These are phyloP conservation scores for Heliconius erato DNA, from an alignment of 2,888 invertebrate genomes.

Conservation along the genomic window DNA sequence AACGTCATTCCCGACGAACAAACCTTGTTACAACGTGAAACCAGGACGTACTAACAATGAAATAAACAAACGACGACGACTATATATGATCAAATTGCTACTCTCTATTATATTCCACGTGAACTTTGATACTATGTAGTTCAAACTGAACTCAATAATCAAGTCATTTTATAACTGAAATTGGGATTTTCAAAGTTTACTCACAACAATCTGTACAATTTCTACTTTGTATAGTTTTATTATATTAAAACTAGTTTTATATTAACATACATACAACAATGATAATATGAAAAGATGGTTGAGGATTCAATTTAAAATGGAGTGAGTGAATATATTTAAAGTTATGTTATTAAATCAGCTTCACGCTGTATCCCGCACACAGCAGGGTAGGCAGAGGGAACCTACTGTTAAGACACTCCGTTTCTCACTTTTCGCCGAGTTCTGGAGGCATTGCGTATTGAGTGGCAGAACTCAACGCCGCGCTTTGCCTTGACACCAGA, in stretches of 20 bases:
- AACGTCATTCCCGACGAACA: slow-evolving; percentile 5
- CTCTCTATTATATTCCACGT: slow-evolving; percentile 16
- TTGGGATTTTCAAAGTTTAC: neutral
- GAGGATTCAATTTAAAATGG: no score
- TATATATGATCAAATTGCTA: slow-evolving; percentile 11
- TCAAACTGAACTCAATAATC: neutral
- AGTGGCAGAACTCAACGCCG: no score
- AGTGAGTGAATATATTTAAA: no score
- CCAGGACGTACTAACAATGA: slow-evolving; percentile 19
- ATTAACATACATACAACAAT: no score
- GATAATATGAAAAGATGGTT: no score
- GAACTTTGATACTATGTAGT: slow-evolving; percentile 9
- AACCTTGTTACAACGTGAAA: slow-evolving; percentile 11
- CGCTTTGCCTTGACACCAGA: no score
- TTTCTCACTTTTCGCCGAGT: no score
- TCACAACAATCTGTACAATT: slow-evolving; percentile 3
- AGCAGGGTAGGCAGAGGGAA: no score
- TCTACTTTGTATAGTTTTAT: neutral
- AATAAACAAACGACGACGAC: slow-evolving; percentile 15
- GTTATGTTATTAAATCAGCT: no score
- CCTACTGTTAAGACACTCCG: no score
- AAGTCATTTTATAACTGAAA: slow-evolving; percentile 4
- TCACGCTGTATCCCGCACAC: no score
- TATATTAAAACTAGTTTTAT: neutral
- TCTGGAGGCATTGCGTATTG: no score